Evolutionary conservation across 2,888 invertebrate genomes (phyloP), one percentile per base, ranked within the genome.

Genomic region (Seira ritae): DNA sequence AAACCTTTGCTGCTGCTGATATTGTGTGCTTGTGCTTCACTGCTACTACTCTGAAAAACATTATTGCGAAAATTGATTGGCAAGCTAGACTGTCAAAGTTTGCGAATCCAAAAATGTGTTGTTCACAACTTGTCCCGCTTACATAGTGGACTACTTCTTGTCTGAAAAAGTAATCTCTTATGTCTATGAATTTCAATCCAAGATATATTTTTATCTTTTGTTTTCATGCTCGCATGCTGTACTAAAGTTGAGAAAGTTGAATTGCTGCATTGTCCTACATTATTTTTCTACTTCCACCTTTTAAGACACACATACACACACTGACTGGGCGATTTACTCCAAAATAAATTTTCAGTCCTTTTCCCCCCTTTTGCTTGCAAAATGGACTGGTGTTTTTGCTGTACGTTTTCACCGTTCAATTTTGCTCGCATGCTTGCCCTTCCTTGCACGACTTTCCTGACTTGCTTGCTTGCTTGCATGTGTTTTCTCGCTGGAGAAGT

Each of bases 191-290:
- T 31, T 31, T 31, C 31, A 31, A 31, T 31, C 31, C 31, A 31
- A 31, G 31, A 31, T 31, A 31, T 15, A 50, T 50, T 50, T 50
- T 50, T 12, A n/a, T 50, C 15, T 8, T 50, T 50, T 50, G 15
- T 50, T n/a, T 50, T 50, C 15, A 50, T 50, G 17, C 50, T 50
- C 12, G 50, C 50, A 50, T 50, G 50, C 50, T 50, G 12, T 50
- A 31, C 31, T 2, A 50, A 50, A 50, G 50, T 50, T 50, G 50
- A 3, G 50, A n/a, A 50, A n/a, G 50, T n/a, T 50, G 50, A 50
- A n/a, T 50, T 50, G 50, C 50, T 50, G 50, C 50, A 50, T 50
- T n/a, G 50, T 50, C 50, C 50, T 50, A 50, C 50, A 50, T 50
- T 50, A 50, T 50, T 50, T 50, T 50, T 12, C 50, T n/a, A 50